Evolutionary conservation across 2,888 invertebrate species (phyloP), one percentile per base, ranked within the genome.

Genomic region (Trachelus troglodyta): DNA sequence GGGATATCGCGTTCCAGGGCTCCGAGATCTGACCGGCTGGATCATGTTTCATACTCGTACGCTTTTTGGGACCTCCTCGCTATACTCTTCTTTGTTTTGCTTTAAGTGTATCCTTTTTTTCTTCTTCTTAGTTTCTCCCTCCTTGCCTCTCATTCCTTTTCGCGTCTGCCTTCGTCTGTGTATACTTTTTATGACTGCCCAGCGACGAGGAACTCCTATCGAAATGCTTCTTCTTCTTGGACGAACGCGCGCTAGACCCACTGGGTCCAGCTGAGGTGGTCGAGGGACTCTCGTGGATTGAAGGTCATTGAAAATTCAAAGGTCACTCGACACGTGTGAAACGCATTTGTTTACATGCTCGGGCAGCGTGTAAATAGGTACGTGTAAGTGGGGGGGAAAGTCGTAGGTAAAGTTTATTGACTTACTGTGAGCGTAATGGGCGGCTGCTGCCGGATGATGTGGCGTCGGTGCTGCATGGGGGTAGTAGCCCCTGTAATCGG

Each of bases 381-480:
- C 0, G 23, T 56, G 56, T 56, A 80, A 79, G 79, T 40, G 69
- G 73, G 71, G 75, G 74, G 74, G 71, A 73, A 34, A 35, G 69
- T 77, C 35, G 77, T 81, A 9, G 2, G 2, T 23, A 6, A 56
- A 56, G 56, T 56, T 6, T 23, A 56, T 56, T 23, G 56, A 91
- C 91, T 91, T 81, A 91, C 91, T 91, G 89, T 91, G 91, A 81
- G 91, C 91, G 84, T 91, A 91, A 85, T 91, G 91, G 77, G 90
- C 90, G 77, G 90, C 89, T 79, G 89, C 90, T 69, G 90, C 88
- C 71, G 91, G 90, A 81, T 91, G 91, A 83, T 91, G 91, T 75
- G 90, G 89, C 78, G 89, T 89, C 75, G 91, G 91, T 82, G 88
- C 91, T 74, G 90, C 89, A 80, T 91, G 91, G 79, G 91, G 88